These are phyloP conservation scores for Molothrus ater DNA, from an alignment of 2,797 vertebrate genomes.

Conservation along the genomic window DNA sequence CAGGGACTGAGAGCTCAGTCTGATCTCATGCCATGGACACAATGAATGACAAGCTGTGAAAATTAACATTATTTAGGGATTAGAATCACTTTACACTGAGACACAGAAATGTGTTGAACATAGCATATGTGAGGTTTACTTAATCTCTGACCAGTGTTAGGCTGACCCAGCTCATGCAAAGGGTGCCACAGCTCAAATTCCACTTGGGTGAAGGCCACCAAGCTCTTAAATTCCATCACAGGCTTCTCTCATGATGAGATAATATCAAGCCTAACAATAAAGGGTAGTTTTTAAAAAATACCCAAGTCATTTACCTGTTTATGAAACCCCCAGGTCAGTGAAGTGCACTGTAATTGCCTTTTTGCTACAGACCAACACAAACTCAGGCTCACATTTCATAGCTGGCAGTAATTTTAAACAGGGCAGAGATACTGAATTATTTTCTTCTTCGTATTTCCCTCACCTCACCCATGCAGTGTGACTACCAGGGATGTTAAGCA, in stretches of 20 bases:
- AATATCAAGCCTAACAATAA: not conserved
- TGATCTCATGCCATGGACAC: accelerated
- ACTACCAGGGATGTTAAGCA: not conserved
- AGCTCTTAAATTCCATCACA: not conserved
- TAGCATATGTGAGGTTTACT: not conserved
- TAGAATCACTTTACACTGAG: not conserved
- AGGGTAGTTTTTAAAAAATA: not conserved
- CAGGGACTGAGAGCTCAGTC: accelerated
- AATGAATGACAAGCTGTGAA: not conserved
- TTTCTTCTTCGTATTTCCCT: not conserved
- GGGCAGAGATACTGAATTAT: not conserved
- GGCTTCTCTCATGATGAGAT: not conserved
- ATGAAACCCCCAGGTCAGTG: not conserved
- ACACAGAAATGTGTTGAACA: not conserved
- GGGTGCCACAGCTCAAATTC: not conserved
- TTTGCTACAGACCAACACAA: not conserved
- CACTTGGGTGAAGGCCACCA: not conserved
- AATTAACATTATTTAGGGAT: not conserved
- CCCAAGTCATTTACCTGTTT: not conserved
- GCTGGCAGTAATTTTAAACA: not conserved
- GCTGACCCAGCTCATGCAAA: not conserved
- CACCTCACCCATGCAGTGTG: not conserved
- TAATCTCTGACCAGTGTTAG: not conserved
- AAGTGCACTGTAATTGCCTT: not conserved
- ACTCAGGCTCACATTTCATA: not conserved